Evolutionary conservation across 2,113 vertebrate genomes (phyloP), one percentile per base, ranked within the genome.

Genomic region (Echinops telfairi): DNA sequence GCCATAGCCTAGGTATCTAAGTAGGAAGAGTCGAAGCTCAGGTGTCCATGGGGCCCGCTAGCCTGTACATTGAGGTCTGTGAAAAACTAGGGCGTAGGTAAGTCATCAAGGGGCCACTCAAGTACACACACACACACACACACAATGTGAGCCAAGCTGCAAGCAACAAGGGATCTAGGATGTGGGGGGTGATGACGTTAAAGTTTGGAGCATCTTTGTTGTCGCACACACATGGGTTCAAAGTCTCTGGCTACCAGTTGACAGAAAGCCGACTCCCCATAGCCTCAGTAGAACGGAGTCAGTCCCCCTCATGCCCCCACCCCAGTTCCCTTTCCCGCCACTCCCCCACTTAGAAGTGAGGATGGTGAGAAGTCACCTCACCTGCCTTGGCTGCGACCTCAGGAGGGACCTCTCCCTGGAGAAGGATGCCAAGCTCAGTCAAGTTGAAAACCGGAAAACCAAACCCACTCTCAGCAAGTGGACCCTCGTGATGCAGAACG

Each of bases 141-240:
- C 8, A 22, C 33, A 17, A 58, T 27, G 15, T n/a, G 31, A 40
- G 31, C 8, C 20, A 19, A 19, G 3, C 25, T 47, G 19, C 25
- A 17, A 27, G 53, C 53, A 40, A 15, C 17, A 25, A 33, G 36
- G 16, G 7, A 5, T 5, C 70, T 25, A 0, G 2, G 2, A 0
- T 3, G 0, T 33, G 36, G 1, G 10, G 19, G 23, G n/a, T 0
- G 29, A 58, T n/a, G 23, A 5, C 27, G 1, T 12, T 27, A 9
- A 10, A 53, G 5, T 53, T 53, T 53, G 47, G 10, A 53, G 1
- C 47, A 6, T 11, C 47, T 53, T 53, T 11, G 10, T 14, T 53
- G 33, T 36, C 9, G 31, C 17, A 22, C 57, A 33, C 11, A 19
- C 31, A 29, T 73, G 76, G 22, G 11, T 47, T 73, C 33, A 23